Conservation (phyloP, 2,888 invertebrate genomes). For the Agonopterix heracliana region DNA sequence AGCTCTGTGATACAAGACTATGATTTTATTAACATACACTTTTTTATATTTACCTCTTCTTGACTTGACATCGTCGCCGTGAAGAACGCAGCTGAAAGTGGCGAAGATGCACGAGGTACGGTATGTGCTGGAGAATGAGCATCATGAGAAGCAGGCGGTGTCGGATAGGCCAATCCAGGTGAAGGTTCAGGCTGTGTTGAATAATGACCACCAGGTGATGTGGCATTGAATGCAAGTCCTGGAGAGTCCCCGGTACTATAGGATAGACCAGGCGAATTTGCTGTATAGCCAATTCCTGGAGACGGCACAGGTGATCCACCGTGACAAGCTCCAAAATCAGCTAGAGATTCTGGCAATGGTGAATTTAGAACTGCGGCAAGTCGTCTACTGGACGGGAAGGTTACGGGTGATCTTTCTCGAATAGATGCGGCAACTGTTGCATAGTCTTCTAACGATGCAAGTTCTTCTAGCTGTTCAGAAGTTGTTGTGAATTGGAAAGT, state of each 20-base stretch:
- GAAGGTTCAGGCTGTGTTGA: constrained; percentile 70
- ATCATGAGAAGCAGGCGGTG: constrained; percentile 92
- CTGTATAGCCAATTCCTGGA: constrained; percentile 70
- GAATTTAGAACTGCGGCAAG: constrained; percentile 86
- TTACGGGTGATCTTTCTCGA: constrained; percentile 75
- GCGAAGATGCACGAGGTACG: constrained; percentile 85
- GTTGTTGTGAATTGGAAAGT: constrained; percentile 80
- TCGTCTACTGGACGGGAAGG: constrained; percentile 81
- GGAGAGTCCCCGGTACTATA: constrained; percentile 82
- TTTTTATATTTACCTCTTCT: constrained; percentile 74
- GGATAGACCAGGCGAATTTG: constrained; percentile 80
- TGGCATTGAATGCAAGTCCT: constrained; percentile 54
- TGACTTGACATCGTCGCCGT: constrained; percentile 90
- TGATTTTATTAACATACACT: neutral
- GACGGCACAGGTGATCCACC: constrained; percentile 68
- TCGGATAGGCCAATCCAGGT: constrained; percentile 88
- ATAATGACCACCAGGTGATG: constrained; percentile 60
- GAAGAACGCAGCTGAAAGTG: constrained; percentile 88
- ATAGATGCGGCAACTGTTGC: constrained; percentile 75
- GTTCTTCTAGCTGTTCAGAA: constrained; percentile 79
- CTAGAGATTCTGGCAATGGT: constrained; percentile 85
- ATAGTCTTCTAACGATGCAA: constrained; percentile 78
- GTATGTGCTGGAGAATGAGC: constrained; percentile 80
- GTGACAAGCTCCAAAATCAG: constrained; percentile 89
- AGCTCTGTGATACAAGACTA: too few species aligned